Conservation (phyloP, 1,140 invertebrate genomes). For the Reticulitermes speratus region DNA sequence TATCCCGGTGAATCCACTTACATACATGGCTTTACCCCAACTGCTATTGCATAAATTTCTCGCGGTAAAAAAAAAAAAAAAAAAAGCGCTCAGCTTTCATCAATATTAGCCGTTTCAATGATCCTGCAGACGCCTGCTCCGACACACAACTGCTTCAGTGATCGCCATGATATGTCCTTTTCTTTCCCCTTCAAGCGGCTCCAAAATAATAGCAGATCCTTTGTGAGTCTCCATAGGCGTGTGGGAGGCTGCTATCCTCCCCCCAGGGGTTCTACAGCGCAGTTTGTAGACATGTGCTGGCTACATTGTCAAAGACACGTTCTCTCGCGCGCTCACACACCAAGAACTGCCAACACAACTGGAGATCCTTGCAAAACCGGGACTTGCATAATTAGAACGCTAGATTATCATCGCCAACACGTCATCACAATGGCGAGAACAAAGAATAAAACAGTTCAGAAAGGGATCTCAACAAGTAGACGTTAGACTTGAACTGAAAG, state of each 20-base stretch:
- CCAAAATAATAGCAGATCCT: slow-evolving; percentile 4
- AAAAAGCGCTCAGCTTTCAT: neutral
- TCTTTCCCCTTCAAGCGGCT: neutral
- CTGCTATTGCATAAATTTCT: no score
- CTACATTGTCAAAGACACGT: neutral
- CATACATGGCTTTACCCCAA: no score
- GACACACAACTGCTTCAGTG: neutral
- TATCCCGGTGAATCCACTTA: no score
- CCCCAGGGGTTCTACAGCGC: neutral
- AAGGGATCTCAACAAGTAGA: no score
- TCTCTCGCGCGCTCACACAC: neutral
- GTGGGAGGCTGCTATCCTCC: neutral
- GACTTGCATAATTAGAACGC: no score
- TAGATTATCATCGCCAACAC: no score
- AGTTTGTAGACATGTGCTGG: neutral
- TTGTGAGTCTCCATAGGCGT: neutral
- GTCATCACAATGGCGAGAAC: no score
- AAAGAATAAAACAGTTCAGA: no score
- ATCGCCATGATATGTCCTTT: neutral
- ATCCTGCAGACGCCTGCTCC: neutral
- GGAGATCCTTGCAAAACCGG: no score
- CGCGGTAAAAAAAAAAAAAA: no score
- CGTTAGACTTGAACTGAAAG: no score
- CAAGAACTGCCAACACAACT: no score
- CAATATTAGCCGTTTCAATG: neutral